Evolutionary conservation across 2,113 vertebrate species (phyloP).

Genomic region (Crotalus horridus): DNA sequence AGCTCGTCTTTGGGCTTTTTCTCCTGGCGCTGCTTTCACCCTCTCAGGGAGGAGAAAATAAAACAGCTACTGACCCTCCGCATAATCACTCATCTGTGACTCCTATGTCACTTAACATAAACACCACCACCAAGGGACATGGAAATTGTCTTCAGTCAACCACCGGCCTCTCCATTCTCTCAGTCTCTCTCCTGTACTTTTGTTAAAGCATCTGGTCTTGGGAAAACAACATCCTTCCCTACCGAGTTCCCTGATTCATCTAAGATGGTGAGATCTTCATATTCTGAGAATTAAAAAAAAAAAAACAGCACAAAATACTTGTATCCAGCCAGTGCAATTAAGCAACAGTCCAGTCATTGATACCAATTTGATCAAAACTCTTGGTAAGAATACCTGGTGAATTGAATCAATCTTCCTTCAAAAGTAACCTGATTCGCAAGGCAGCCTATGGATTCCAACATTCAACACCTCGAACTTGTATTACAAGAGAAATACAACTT

Average conservation of each 20-base stretch:
- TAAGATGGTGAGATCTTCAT: slow-evolving; percentile 50
- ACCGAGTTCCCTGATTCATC: slow-evolving; percentile 55
- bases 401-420: slow-evolving; percentile 50
- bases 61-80: slow-evolving; percentile 27
- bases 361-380: slow-evolving; percentile 57
- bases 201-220: slow-evolving; percentile 73
- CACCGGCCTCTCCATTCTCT: slow-evolving; percentile 64
- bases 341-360: slow-evolving; percentile 48
- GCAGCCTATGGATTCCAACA: slow-evolving; percentile 32
- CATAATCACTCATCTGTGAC: slow-evolving; percentile 43
- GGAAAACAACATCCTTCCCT: slow-evolving; percentile 62
- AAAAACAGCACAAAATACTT: slow-evolving; percentile 47
- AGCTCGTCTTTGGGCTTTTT: too few species aligned
- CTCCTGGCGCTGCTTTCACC: too few species aligned
- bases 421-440: slow-evolving; percentile 41
- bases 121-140: slow-evolving; percentile 55
- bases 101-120: slow-evolving; percentile 45
- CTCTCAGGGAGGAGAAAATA: slow-evolving; percentile 64
- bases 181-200: slow-evolving; percentile 70
- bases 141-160: slow-evolving; percentile 65
- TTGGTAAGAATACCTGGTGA: slow-evolving; percentile 43
- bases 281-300: slow-evolving; percentile 48
- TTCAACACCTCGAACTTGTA: slow-evolving; percentile 52
- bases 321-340: slow-evolving; percentile 48
- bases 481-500: slow-evolving; percentile 45